Percentiles rank a stretch among this genome's conserved stretches.
Evolutionary conservation across 2,888 invertebrate genomes (phyloP).

Genomic region (Pseudococcus jackbeardsleyi): DNA sequence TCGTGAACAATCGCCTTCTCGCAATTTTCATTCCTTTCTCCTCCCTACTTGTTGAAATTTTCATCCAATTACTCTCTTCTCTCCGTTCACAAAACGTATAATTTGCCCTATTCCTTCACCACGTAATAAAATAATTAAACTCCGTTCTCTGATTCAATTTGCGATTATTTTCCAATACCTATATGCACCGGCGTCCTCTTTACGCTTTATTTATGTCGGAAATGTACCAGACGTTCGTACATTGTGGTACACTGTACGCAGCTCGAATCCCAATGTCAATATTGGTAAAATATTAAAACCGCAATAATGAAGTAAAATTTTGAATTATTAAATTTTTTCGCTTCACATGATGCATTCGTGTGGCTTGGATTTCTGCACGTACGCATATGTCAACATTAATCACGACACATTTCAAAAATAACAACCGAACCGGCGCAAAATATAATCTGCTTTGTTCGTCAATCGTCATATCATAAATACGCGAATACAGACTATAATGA

Average conservation of each 20-base stretch:
- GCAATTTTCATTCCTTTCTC: too few species aligned
- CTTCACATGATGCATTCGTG: not conserved
- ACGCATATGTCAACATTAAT: not conserved
- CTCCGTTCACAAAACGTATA: too few species aligned
- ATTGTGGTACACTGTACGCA: not conserved
- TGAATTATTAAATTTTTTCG: constrained; percentile 22
- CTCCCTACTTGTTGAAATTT: too few species aligned
- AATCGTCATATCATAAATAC: constrained; percentile 1
- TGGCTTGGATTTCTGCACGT: not conserved
- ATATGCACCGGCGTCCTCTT: too few species aligned
- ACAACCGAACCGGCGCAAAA: constrained; percentile 1
- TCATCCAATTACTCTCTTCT: too few species aligned
- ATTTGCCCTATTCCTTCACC: too few species aligned
- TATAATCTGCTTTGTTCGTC: not conserved
- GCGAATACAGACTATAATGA: constrained; percentile 2
- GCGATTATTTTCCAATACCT: too few species aligned
- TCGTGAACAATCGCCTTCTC: too few species aligned
- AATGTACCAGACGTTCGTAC: not conserved
- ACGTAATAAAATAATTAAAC: too few species aligned
- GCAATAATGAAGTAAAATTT: not conserved
- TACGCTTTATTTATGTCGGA: not conserved
- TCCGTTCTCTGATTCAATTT: too few species aligned
- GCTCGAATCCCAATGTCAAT: not conserved
- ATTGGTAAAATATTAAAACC: not conserved
- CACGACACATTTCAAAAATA: constrained; percentile 23